These are phyloP conservation scores for Zosterops hypoxanthus DNA, from an alignment of 2,113 vertebrate species.

Conservation along the genomic window DNA sequence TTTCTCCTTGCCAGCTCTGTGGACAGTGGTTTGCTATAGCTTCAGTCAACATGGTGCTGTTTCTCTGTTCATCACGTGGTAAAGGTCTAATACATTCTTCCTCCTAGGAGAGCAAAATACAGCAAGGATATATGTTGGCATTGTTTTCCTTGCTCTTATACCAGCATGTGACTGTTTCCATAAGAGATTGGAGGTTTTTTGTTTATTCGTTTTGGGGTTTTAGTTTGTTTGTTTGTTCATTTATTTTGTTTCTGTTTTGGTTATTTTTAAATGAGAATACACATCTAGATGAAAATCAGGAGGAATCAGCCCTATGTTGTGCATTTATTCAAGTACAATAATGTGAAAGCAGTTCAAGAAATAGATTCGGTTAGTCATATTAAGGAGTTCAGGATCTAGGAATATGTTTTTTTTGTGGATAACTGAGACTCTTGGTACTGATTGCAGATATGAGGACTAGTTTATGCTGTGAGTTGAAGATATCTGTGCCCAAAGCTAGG, in stretches of 20 bases:
- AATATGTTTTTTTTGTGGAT: not conserved
- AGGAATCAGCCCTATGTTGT: not conserved
- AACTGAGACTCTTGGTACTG: not conserved
- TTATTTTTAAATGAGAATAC: not conserved
- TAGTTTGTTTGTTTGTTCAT: not conserved
- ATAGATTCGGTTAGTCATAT: not conserved
- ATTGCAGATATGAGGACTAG: not conserved
- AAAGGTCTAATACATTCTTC: not conserved
- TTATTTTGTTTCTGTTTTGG: not conserved
- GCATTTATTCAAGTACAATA: not conserved
- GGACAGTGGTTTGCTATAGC: not conserved
- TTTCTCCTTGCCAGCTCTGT: not conserved
- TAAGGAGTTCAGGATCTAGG: not conserved
- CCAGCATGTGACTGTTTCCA: rapidly evolving
- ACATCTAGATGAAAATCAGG: not conserved
- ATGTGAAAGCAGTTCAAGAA: not conserved
- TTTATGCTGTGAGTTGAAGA: not conserved
- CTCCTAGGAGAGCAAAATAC: not conserved
- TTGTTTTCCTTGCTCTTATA: not conserved
- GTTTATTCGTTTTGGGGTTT: not conserved
- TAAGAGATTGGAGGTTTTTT: not conserved
- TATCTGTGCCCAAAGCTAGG: not conserved
- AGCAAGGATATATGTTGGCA: not conserved
- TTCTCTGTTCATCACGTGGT: not conserved
- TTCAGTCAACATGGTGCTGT: not conserved